Evolutionary conservation across 2,888 invertebrate species (phyloP).

Genomic region (Paralinhomoeus sp.): DNA sequence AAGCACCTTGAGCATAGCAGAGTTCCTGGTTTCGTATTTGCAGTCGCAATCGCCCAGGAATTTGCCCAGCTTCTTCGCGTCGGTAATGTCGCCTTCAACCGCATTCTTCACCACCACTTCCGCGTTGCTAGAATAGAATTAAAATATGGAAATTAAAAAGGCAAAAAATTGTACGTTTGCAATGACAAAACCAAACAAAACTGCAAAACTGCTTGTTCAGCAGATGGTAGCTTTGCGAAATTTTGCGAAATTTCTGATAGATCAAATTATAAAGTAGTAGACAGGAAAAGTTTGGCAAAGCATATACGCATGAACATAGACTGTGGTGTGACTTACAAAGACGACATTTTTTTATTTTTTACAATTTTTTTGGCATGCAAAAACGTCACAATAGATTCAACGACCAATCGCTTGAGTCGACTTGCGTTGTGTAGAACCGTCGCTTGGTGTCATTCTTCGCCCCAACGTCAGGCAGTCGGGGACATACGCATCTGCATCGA

Average conservation of each 20-base stretch:
- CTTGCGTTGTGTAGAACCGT: conserved; percentile 11
- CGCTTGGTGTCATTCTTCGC: conserved; percentile 11
- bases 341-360: too few relatives aligned
- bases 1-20: conserved; percentile 18
- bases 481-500: conserved; percentile 20
- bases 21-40: conserved; percentile 18
- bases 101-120: conserved; percentile 14
- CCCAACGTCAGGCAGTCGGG: conserved; percentile 10
- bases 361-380: too few relatives aligned
- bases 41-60: conserved; percentile 23
- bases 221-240: too few relatives aligned
- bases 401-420: too few relatives aligned
- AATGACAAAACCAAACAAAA: too few relatives aligned
- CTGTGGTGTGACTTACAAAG: too few relatives aligned
- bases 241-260: too few relatives aligned
- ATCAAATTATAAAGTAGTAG: too few relatives aligned
- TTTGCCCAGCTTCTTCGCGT: conserved; percentile 17
- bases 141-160: not conserved
- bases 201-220: too few relatives aligned
- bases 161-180: not conserved
- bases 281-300: too few relatives aligned
- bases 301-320: too few relatives aligned
- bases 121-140: conserved; percentile 13
- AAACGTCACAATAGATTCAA: too few relatives aligned
- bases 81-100: conserved; percentile 11